Evolutionary conservation across 2,797 vertebrate genomes (phyloP).

Genomic region (Chrysocyon brachyurus): DNA sequence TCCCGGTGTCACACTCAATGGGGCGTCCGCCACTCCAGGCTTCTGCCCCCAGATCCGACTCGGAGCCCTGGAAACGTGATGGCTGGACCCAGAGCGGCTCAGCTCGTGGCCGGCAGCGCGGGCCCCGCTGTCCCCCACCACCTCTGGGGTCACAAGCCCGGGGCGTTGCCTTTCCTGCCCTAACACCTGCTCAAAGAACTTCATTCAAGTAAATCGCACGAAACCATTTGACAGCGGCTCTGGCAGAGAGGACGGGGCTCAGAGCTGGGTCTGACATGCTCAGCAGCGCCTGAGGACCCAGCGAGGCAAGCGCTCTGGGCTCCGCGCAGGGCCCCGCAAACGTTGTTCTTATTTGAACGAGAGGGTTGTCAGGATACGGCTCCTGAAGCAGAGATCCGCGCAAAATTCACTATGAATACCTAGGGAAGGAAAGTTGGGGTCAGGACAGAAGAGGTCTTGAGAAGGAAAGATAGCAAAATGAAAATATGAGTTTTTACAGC

Average conservation of each 20-base stretch:
- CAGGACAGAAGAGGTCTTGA: neutral
- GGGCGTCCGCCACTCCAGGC: neutral
- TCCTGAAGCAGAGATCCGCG: neutral
- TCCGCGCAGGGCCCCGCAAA: accelerated
- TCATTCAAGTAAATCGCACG: neutral
- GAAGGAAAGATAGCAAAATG: slow-evolving; percentile 13
- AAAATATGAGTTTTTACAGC: neutral
- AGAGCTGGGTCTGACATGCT: neutral
- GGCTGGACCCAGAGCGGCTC: neutral
- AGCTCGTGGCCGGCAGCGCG: neutral
- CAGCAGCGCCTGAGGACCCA: neutral
- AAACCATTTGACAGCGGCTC: neutral
- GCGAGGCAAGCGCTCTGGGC: neutral
- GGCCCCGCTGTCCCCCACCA: neutral
- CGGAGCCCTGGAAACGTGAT: slow-evolving; percentile 35
- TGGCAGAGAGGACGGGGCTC: neutral
- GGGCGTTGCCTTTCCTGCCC: slow-evolving; percentile 54
- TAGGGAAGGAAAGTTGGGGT: neutral
- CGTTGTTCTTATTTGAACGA: slow-evolving; percentile 23
- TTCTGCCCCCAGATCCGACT: slow-evolving; percentile 46
- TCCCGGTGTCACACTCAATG: neutral
- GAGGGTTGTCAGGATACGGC: neutral
- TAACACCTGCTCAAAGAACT: slow-evolving; percentile 61
- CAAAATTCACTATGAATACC: neutral
- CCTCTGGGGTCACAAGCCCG: neutral